Base-by-base conservation (phyloP, 2,888 invertebrate species). In the Cataglyphis cursor region DNA sequence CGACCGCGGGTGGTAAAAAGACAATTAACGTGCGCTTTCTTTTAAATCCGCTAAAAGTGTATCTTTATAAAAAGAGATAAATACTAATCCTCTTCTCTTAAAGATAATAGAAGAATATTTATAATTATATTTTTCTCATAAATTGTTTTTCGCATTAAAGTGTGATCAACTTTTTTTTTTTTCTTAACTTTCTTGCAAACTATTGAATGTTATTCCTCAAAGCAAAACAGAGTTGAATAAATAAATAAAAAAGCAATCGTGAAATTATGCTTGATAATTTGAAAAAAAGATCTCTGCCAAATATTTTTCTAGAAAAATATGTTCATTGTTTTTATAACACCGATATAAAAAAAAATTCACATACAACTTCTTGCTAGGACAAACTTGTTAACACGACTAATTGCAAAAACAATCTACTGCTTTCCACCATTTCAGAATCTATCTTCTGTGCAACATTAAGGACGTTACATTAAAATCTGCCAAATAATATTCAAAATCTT, bases 401-500 rank as follows among this genome's bases (percentile, higher is more conserved):
- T 35, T 35, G 0, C n/a, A 24, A 75, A 75, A 75, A 76, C 15
- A 44, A 66, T 54, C 35, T 9, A 51, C 6, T n/a, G n/a, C 24
- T 21, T 65, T 18, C 38, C 1, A 35, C 35, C 51, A n/a, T 66
- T 15, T 41, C 57, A n/a, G 66, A 57, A 41, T 66, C 12, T 12
- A 15, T 66, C 41, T 24, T 1, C 0, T 66, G 24, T 66, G 54
- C 57, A 66, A 41, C 38, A n/a, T 24, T 38, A 38, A n/a, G 31
- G 15, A 73, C 12, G 21, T 51, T 51, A 51, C 8, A n/a, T 8
- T 9, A 51, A 48, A 65, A 24, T 54, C 9, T 24, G 66, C 12
- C 10, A 57, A 76, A 76, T 54, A 28, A 66, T 66, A 76, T 66
- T 66, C 28, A 66, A 66, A 76, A 66, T 66, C 9, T 28, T 28